phyloP scores from a whole-genome alignment of 2,888 invertebrate species.

The Tenthredo notha region DNA sequence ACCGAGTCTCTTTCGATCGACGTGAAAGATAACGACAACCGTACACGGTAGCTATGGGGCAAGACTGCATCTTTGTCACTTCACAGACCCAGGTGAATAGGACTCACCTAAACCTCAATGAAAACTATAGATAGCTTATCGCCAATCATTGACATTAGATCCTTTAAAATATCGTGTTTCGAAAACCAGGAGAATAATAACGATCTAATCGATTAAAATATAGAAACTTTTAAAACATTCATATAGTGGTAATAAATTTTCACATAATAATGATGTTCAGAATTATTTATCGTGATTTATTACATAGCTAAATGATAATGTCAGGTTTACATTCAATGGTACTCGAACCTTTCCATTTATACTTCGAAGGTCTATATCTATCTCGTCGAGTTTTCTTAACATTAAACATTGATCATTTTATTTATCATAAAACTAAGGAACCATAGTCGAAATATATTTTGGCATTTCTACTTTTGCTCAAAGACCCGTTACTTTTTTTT shows the following conservation, averaged over 20 bases:
- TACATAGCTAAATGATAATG: neutral
- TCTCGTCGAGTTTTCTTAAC: neutral
- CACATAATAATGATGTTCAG: neutral
- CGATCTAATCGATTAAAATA: no score
- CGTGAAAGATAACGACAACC: constrained; percentile 30
- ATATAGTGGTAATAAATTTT: neutral
- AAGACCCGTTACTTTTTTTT: neutral
- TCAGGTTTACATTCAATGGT: neutral
- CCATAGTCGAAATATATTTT: neutral
- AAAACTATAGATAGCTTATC: neutral
- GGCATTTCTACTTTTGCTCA: neutral
- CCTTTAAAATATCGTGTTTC: neutral
- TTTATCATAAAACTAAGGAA: neutral
- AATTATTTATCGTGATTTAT: neutral
- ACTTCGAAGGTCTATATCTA: neutral
- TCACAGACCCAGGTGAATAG: constrained; percentile 23
- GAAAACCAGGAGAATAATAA: neutral
- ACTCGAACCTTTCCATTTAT: neutral
- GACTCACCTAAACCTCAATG: neutral
- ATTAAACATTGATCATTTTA: neutral
- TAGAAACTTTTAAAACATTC: no score
- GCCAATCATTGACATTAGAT: no score
- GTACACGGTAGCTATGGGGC: constrained; percentile 31
- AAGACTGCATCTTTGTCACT: constrained; percentile 25
- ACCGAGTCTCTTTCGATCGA: constrained; percentile 17